A percentile compares a stretch with the other conserved stretches of the same genome.
These are phyloP conservation scores for Sinotaia quadrata DNA, from an alignment of 2,888 invertebrate genomes.

Conservation along the genomic window DNA sequence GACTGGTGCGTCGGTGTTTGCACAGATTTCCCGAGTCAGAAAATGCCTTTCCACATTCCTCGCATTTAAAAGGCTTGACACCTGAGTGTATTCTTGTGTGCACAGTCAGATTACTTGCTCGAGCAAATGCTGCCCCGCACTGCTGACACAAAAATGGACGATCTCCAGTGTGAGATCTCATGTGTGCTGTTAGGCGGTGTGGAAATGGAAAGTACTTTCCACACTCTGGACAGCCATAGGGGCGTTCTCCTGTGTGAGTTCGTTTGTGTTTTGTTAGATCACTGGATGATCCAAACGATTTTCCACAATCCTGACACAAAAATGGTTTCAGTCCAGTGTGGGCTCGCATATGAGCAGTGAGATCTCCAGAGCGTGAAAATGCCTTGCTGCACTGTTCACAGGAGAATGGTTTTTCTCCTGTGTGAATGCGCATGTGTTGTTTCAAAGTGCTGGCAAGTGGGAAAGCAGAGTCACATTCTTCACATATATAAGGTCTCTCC, in stretches of 20 bases:
- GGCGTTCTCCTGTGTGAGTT: slow-evolving; percentile 72
- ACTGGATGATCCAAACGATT: slow-evolving; percentile 22
- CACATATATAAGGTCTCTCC: slow-evolving; percentile 14
- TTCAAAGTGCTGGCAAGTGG: slow-evolving; percentile 19
- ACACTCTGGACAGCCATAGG: slow-evolving; percentile 69
- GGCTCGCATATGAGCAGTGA: slow-evolving; percentile 18
- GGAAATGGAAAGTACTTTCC: slow-evolving; percentile 67
- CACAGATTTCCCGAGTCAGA: slow-evolving; percentile 26
- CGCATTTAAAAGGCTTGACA: slow-evolving; percentile 32
- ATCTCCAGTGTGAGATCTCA: slow-evolving; percentile 75
- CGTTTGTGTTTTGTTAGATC: slow-evolving; percentile 45
- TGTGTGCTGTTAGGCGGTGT: slow-evolving; percentile 74
- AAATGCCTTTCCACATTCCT: slow-evolving; percentile 20
- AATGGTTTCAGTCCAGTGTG: slow-evolving; percentile 24
- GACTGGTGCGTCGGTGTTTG: slow-evolving; percentile 22
- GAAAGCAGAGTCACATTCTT: slow-evolving; percentile 13
- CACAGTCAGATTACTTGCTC: slow-evolving; percentile 22
- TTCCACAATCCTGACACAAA: slow-evolving; percentile 24
- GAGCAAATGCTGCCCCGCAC: slow-evolving; percentile 48
- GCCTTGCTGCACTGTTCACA: slow-evolving; percentile 19
- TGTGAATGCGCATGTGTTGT: slow-evolving; percentile 25
- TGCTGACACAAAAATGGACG: slow-evolving; percentile 66
- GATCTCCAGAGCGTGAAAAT: slow-evolving; percentile 21
- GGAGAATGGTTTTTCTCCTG: slow-evolving; percentile 17
- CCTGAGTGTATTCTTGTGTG: slow-evolving; percentile 33